Evolutionary conservation across 2,888 invertebrate genomes (phyloP).

Genomic region (Ypsolopha scabrella): DNA sequence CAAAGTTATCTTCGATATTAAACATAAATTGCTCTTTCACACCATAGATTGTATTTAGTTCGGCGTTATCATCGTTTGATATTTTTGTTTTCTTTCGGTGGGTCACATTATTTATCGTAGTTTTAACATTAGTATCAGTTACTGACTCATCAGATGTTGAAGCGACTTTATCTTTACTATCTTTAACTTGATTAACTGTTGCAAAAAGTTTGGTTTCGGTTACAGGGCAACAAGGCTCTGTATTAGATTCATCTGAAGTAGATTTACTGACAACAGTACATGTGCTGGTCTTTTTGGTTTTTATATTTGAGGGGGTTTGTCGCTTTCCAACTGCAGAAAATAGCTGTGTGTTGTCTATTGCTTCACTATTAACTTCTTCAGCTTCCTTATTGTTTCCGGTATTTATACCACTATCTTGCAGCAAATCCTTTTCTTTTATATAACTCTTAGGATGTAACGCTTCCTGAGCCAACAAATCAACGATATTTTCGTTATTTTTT

Average conservation of each 20-base stretch:
- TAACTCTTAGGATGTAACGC: constrained; percentile 19
- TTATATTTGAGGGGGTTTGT: not conserved
- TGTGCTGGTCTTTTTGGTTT: not conserved
- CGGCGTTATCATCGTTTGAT: constrained; percentile 1
- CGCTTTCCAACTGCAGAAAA: constrained; percentile 8
- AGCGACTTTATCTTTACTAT: not conserved
- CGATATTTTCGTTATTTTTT: constrained; percentile 16
- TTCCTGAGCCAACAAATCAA: constrained; percentile 36
- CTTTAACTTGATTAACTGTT: not conserved
- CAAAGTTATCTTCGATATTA: constrained; percentile 35
- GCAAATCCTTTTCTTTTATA: constrained; percentile 11
- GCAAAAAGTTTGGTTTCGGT: not conserved
- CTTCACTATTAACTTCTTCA: constrained; percentile 15
- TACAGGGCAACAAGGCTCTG: constrained; percentile 15
- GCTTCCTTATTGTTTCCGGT: constrained; percentile 7
- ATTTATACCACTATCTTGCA: constrained; percentile 21
- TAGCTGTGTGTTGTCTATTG: constrained; percentile 22
- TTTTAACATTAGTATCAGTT: constrained; percentile 20
- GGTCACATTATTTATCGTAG: constrained; percentile 24
- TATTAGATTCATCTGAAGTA: constrained; percentile 40
- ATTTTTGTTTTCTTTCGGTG: constrained; percentile 16
- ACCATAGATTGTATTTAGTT: constrained; percentile 16
- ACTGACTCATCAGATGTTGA: constrained; percentile 1
- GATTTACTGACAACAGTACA: constrained; percentile 23
- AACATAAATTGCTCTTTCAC: constrained; percentile 10